Percentiles rank a stretch among this genome's conserved stretches.
These are phyloP conservation scores for Probaryconus sp. DNA, from an alignment of 1,140 invertebrate species.

Conservation along the genomic window DNA sequence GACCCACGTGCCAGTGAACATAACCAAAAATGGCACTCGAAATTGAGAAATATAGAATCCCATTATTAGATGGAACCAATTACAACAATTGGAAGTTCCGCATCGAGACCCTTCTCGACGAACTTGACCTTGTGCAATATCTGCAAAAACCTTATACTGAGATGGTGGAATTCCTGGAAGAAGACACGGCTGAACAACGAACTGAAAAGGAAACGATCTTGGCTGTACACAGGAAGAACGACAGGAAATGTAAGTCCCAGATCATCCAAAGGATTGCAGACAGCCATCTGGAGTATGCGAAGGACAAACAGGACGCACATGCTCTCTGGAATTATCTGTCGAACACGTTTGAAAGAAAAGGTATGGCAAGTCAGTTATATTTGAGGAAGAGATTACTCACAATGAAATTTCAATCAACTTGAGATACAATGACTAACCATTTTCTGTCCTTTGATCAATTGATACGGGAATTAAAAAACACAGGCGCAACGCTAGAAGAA, in stretches of 20 bases:
- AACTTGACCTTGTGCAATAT: conserved; percentile 10
- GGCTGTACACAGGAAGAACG: not conserved
- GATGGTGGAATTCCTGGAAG: not conserved
- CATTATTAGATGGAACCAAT: conserved; percentile 26
- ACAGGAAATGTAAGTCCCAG: conserved; percentile 29
- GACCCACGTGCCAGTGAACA: not conserved
- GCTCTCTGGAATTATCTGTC: conserved; percentile 12
- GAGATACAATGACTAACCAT: conserved; percentile 7
- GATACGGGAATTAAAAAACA: conserved; percentile 34
- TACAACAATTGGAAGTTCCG: conserved; percentile 34
- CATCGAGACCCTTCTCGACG: conserved; percentile 18
- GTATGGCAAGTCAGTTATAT: conserved; percentile 25
- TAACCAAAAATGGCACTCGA: not conserved
- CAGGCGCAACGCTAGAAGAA: conserved; percentile 40
- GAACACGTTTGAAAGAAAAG: conserved; percentile 33
- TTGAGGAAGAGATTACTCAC: conserved; percentile 22
- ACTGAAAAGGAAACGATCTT: not conserved
- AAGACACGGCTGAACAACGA: not conserved
- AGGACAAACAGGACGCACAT: conserved; percentile 14
- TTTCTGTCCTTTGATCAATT: conserved; percentile 35
- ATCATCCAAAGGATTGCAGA: conserved; percentile 46
- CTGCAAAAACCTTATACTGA: conserved; percentile 3
- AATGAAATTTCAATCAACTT: conserved; percentile 11
- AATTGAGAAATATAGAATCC: conserved; percentile 27
- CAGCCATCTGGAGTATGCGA: conserved; percentile 42